Percentiles rank a stretch among this genome's conserved stretches.
Evolutionary conservation across 2,888 invertebrate species (phyloP).

Genomic region (Antheraea assamensis): DNA sequence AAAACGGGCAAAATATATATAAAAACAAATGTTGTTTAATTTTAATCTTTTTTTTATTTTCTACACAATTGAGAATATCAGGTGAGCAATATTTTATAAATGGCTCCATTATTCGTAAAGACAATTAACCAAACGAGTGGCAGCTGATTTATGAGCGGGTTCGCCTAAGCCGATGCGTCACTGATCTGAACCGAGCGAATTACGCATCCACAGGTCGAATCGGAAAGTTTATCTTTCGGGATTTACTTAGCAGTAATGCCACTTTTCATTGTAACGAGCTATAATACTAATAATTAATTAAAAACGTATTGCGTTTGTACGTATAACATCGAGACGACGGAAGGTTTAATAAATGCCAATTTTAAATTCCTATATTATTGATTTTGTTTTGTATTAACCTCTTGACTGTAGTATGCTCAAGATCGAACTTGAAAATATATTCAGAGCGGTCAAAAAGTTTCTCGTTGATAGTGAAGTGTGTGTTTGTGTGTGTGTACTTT

Average conservation of each 20-base stretch:
- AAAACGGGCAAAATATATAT: too few relatives aligned
- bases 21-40: too few relatives aligned
- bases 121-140: conserved; percentile 46
- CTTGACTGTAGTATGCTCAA: too few relatives aligned
- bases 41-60: not conserved
- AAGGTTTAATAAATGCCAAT: not conserved
- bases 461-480: too few relatives aligned
- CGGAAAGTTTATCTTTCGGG: not conserved
- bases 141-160: conserved; percentile 46
- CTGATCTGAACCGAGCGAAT: conserved; percentile 29
- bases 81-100: conserved; percentile 5
- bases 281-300: too few relatives aligned
- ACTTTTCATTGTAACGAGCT: not conserved
- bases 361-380: not conserved
- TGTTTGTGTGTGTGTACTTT: too few relatives aligned
- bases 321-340: too few relatives aligned
- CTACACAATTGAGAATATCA: not conserved
- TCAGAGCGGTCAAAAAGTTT: too few relatives aligned
- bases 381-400: too few relatives aligned
- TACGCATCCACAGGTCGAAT: conserved; percentile 5
- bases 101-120: conserved; percentile 34
- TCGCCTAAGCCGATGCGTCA: conserved; percentile 38
- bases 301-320: too few relatives aligned
- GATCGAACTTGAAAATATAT: too few relatives aligned
- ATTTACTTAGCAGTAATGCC: not conserved